phyloP scores from a whole-genome alignment of 2,113 vertebrate species.

The Morone chrysops region DNA sequence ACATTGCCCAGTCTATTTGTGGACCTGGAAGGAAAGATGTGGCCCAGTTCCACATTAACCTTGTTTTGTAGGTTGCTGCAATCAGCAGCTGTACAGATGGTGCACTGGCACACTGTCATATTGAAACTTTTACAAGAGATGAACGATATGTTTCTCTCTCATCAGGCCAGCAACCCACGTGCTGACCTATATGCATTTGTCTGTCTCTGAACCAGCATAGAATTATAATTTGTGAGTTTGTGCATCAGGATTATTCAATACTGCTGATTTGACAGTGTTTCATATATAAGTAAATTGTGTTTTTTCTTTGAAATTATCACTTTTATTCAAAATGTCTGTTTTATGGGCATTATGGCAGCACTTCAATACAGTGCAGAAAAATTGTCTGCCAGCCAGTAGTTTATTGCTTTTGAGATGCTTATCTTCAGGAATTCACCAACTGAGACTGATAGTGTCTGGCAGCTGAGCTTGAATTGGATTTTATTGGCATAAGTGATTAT shows the following conservation, averaged over 20 bases:
- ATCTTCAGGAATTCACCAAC: slow-evolving; percentile 8
- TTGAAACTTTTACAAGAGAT: slow-evolving; percentile 61
- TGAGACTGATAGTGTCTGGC: neutral
- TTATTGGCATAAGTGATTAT: neutral
- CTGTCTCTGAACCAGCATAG: slow-evolving; percentile 6
- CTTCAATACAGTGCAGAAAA: neutral
- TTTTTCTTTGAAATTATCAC: neutral
- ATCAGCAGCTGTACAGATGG: slow-evolving; percentile 70
- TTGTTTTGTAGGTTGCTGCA: slow-evolving; percentile 51
- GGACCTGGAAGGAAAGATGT: slow-evolving; percentile 48
- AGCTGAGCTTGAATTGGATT: slow-evolving; percentile 10
- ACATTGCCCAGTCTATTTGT: slow-evolving; percentile 52
- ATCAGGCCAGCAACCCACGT: slow-evolving; percentile 9
- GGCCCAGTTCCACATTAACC: slow-evolving; percentile 64
- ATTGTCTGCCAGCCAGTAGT: neutral
- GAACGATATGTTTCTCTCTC: slow-evolving; percentile 30
- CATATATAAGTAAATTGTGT: neutral
- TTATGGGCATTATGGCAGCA: neutral
- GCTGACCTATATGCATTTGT: slow-evolving; percentile 47
- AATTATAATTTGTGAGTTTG: neutral
- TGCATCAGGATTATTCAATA: slow-evolving; percentile 12
- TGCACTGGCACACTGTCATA: slow-evolving; percentile 53
- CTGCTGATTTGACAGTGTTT: slow-evolving; percentile 10
- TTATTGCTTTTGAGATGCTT: slow-evolving; percentile 2
- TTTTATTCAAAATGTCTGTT: neutral